phyloP scores from a whole-genome alignment of 2,113 vertebrate species.

The Zosterops japonicus region DNA sequence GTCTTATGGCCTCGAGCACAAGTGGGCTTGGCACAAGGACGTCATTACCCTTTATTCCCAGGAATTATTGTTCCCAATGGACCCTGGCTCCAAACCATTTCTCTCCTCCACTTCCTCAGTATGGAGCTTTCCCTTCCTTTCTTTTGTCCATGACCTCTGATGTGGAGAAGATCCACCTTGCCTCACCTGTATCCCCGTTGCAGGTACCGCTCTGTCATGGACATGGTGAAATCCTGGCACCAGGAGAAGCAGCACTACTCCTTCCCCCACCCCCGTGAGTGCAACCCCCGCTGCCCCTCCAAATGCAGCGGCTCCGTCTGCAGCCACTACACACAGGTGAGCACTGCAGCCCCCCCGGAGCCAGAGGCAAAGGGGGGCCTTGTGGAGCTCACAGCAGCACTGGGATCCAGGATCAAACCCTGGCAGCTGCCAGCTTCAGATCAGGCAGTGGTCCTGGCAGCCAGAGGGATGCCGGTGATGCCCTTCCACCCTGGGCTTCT shows the following conservation, averaged over 20 bases:
- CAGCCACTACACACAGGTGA: constrained; percentile 90
- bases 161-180: not conserved
- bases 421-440: not conserved
- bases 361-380: not conserved
- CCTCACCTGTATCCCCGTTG: rapidly evolving
- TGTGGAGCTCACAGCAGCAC: not conserved
- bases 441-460: not conserved
- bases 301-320: constrained; percentile 82
- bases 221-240: constrained; percentile 85
- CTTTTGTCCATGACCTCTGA: rapidly evolving
- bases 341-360: not conserved
- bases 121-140: not conserved
- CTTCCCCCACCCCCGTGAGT: constrained; percentile 72
- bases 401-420: not conserved
- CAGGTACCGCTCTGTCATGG: constrained; percentile 81
- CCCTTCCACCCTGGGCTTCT: not conserved
- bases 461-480: not conserved
- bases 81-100: not conserved
- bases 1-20: not conserved
- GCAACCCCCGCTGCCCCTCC: constrained; percentile 76
- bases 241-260: constrained; percentile 83
- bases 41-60: not conserved
- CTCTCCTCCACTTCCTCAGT: not conserved
- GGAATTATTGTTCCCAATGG: not conserved
- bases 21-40: not conserved